Percentiles rank a stretch among this genome's conserved stretches.
These are phyloP conservation scores for Drosophila pseudoobscura DNA, from an alignment of 1,140 invertebrate species.

Conservation along the genomic window DNA sequence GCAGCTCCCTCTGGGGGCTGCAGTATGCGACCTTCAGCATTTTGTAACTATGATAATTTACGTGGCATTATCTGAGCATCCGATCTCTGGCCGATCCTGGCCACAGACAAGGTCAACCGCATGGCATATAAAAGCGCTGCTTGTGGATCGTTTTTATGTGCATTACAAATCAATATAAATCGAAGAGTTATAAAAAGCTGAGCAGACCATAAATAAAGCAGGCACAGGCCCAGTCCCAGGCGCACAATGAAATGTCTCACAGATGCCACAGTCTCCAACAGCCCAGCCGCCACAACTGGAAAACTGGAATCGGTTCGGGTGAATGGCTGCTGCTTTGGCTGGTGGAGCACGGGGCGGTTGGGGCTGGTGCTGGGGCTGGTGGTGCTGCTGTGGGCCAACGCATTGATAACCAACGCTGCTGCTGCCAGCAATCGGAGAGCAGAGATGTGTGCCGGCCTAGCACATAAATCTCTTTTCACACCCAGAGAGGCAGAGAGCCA, in stretches of 20 bases:
- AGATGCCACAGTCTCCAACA: constrained; percentile 50
- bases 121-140: constrained; percentile 42
- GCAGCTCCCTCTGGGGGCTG: background rate
- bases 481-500: constrained; percentile 34
- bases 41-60: constrained; percentile 61
- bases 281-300: constrained; percentile 28
- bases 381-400: constrained; percentile 61
- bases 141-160: constrained; percentile 50
- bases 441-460: constrained; percentile 53
- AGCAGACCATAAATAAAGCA: constrained; percentile 72
- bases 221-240: constrained; percentile 26
- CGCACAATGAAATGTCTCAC: constrained; percentile 74
- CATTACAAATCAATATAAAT: constrained; percentile 79
- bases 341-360: background rate
- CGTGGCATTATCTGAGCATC: constrained; percentile 7
- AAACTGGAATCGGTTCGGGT: constrained; percentile 72
- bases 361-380: constrained; percentile 38
- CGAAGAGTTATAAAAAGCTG: constrained; percentile 78
- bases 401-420: constrained; percentile 67
- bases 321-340: constrained; percentile 57
- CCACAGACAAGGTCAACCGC: constrained; percentile 70
- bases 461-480: constrained; percentile 81
- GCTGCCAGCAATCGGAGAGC: constrained; percentile 1
- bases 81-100: constrained; percentile 42
- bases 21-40: constrained; percentile 56